Evolutionary conservation across 2,113 vertebrate genomes (phyloP).

Genomic region (Lasiurus cinereus): DNA sequence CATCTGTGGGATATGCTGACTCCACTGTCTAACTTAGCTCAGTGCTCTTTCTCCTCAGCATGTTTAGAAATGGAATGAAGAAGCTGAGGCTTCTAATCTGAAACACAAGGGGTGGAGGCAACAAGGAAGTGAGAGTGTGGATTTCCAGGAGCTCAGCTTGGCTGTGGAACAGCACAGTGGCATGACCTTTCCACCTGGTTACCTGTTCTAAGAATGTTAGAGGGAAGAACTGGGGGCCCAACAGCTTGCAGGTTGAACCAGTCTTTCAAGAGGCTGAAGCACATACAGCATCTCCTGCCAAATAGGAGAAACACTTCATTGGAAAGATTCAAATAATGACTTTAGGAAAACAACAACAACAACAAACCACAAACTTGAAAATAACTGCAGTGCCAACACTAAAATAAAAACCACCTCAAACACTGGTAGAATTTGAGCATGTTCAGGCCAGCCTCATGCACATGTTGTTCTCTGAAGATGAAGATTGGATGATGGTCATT

Average conservation of each 20-base stretch:
- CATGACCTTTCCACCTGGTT: neutral
- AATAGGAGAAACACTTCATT: slow-evolving; percentile 92
- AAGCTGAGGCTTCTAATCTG: neutral
- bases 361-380: slow-evolving; percentile 83
- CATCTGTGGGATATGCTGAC: neutral
- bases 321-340: slow-evolving; percentile 94
- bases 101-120: neutral
- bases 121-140: neutral
- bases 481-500: slow-evolving; percentile 46
- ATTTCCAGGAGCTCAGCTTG: neutral
- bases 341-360: slow-evolving; percentile 88
- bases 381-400: slow-evolving; percentile 93
- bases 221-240: neutral
- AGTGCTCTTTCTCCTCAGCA: neutral
- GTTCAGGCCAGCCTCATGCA: slow-evolving; percentile 92
- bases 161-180: neutral
- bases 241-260: slow-evolving; percentile 87
- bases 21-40: neutral
- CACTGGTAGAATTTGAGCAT: slow-evolving; percentile 94
- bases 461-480: slow-evolving; percentile 96
- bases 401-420: slow-evolving; percentile 94
- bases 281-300: slow-evolving; percentile 95
- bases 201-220: accelerated
- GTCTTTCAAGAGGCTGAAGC: slow-evolving; percentile 89
- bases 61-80: slow-evolving; percentile 7